Evolutionary conservation across 2,888 invertebrate species (phyloP), one percentile per base, ranked within the genome.

Genomic region (Clanis bilineata): DNA sequence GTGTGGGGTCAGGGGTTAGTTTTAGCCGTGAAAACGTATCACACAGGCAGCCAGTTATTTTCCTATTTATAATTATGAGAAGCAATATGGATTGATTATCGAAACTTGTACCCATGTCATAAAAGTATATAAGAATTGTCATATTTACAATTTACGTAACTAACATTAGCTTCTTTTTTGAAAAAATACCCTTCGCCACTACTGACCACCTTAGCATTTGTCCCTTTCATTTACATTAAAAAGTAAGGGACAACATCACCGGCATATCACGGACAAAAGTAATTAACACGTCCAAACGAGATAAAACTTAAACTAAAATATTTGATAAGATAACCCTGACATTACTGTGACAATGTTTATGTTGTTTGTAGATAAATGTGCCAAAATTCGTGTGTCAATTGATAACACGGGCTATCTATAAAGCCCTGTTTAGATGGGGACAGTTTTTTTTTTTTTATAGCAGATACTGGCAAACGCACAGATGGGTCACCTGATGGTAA

Each of bases 291-390:
- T 23, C 22, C 23, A 23, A 23, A 23, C 7, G 1, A 32, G 18
- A 47, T 47, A 22, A 43, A 12, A 21, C 21, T 57, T 0, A 39
- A 36, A 15, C 23, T 9, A 9, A 25, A 39, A 60, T 56, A 59
- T 59, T 44, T 32, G 39, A 51, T 58, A 51, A 47, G 51, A 58
- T 58, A 58, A 58, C 58, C 58, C 51, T 25, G 58, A 58, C 47
- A n/a, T 23, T 47, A 12, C 7, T 7, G 18, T 10, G 21, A 43
- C 21, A 41, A 39, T 39, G 18, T 59, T 28, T 59, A 15, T 41
- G 41, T 55, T 54, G 43, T 23, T 36, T 38, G 18, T 23, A 10
- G 38, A 36, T 57, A 36, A 44, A 28, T 45, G 23, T 36, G 25
- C 28, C 1, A 22, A 21, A 36, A 28, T 43, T 28, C 21, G 28